A percentile compares a stretch with the other conserved stretches of the same genome.
Evolutionary conservation across 2,797 vertebrate species (phyloP).

Genomic region (Hemibagrus guttatus): DNA sequence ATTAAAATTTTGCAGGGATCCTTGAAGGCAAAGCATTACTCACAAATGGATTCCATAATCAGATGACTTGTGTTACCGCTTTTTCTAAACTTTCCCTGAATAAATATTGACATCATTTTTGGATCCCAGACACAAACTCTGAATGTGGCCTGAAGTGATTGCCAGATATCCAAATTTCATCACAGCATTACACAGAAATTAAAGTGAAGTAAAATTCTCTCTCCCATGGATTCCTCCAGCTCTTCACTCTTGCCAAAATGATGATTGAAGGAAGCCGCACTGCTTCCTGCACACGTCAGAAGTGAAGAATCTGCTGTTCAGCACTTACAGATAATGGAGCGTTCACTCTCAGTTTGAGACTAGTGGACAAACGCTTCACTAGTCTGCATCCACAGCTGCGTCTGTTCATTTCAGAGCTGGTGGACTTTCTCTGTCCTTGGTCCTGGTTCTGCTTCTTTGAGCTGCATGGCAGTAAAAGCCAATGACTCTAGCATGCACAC

Average conservation of each 20-base stretch:
- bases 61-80: background rate
- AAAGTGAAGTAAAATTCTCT: background rate
- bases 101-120: background rate
- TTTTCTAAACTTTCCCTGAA: background rate
- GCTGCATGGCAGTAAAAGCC: constrained; percentile 32
- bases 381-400: constrained; percentile 17
- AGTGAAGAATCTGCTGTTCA: constrained; percentile 41
- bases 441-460: constrained; percentile 53
- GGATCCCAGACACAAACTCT: background rate
- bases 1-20: background rate
- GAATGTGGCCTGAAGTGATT: background rate
- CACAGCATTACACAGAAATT: constrained; percentile 12
- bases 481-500: constrained; percentile 7
- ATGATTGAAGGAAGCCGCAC: constrained; percentile 13
- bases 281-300: constrained; percentile 49
- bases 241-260: background rate
- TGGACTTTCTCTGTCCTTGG: constrained; percentile 62
- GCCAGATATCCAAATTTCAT: background rate
- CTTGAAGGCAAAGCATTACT: background rate
- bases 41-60: background rate
- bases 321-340: constrained; percentile 37
- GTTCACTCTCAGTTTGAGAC: constrained; percentile 9
- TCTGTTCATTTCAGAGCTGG: constrained; percentile 38
- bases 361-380: constrained; percentile 19
- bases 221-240: background rate